Evolutionary conservation across 2,888 invertebrate species (phyloP).

Genomic region (Philonicus albiceps): DNA sequence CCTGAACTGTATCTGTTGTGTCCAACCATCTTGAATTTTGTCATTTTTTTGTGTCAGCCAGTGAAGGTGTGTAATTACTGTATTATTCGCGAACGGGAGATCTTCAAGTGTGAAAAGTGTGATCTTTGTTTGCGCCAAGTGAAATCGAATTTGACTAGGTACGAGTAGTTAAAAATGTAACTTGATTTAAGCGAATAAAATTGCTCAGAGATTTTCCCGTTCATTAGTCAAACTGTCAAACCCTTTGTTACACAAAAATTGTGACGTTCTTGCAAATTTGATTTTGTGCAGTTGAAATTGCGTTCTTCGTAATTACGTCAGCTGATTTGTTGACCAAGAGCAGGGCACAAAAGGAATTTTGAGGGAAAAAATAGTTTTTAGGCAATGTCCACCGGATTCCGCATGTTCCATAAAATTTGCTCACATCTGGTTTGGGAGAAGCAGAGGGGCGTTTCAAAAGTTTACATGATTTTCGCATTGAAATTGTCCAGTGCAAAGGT

Average conservation of each 20-base stretch:
- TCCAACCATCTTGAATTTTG: constrained; percentile 14
- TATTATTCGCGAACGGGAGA: not conserved
- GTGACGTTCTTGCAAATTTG: constrained; percentile 11
- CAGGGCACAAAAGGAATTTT: not conserved
- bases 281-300: not conserved
- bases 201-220: not conserved
- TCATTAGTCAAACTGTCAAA: not conserved
- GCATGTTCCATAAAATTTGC: not conserved
- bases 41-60: constrained; percentile 23
- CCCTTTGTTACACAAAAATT: constrained; percentile 17
- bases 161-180: not conserved
- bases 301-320: constrained; percentile 25
- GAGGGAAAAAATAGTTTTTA: not conserved
- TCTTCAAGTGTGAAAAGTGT: not conserved
- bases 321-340: not conserved
- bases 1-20: constrained; percentile 30
- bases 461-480: not conserved
- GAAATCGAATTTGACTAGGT: not conserved
- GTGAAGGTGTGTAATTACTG: not conserved
- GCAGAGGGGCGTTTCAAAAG: constrained; percentile 7
- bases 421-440: not conserved
- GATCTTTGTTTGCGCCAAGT: not conserved
- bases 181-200: not conserved
- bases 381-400: not conserved
- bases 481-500: not conserved